phyloP scores from a whole-genome alignment of 1,140 invertebrate genomes.

The Plutomurus gul region DNA sequence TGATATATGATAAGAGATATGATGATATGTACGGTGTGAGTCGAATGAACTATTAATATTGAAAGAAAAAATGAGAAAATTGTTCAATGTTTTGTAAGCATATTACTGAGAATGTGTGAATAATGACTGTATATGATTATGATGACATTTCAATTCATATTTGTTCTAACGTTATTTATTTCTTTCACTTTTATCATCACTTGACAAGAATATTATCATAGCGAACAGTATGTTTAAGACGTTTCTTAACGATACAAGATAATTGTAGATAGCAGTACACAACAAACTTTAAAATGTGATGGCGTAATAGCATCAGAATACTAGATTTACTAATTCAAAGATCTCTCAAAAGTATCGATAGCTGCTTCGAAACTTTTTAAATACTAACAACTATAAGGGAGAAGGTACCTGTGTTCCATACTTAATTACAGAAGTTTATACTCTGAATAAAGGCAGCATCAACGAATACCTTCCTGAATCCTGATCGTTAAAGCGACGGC shows the following conservation, averaged over 20 bases:
- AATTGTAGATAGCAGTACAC: background rate
- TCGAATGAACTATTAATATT: background rate
- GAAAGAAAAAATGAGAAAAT: background rate
- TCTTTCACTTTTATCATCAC: background rate
- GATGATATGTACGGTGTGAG: background rate
- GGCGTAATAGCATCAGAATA: background rate
- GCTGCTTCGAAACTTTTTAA: background rate
- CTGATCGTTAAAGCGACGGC: background rate
- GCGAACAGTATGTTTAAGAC: background rate
- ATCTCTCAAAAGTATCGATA: background rate
- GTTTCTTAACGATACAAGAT: no score
- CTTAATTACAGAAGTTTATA: background rate
- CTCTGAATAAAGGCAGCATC: background rate
- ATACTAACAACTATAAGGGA: background rate
- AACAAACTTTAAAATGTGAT: background rate
- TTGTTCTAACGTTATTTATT: background rate
- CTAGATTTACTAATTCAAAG: background rate
- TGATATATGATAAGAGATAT: constrained; percentile 18
- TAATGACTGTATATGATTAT: constrained; percentile 33
- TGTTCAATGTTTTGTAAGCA: constrained; percentile 40
- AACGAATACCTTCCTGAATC: background rate
- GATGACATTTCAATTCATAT: background rate
- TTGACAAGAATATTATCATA: background rate
- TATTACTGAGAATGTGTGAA: constrained; percentile 40
- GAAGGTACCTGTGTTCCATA: constrained; percentile 15